Evolutionary conservation across 2,888 invertebrate species (phyloP).

Genomic region (Drosophila ustulata): DNA sequence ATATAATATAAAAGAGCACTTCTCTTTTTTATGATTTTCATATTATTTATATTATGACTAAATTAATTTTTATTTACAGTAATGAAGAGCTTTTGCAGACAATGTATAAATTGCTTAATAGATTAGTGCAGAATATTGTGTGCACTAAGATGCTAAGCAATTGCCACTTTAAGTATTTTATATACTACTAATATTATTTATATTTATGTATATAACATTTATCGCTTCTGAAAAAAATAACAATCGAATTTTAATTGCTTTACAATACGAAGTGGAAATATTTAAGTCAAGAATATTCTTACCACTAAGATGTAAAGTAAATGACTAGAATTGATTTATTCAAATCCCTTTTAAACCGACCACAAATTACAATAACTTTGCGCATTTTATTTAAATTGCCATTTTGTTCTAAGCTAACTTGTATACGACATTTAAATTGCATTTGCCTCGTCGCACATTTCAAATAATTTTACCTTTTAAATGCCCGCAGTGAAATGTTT

Average conservation of each 20-base stretch:
- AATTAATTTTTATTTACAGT: too few species aligned
- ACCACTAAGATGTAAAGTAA: background rate
- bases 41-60: too few species aligned
- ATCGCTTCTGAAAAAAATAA: too few species aligned
- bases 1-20: too few species aligned
- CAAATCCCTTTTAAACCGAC: background rate
- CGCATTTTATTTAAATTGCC: background rate
- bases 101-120: too few species aligned
- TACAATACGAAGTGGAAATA: background rate
- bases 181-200: too few species aligned
- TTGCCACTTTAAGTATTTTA: too few species aligned
- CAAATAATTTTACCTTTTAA: constrained; percentile 33
- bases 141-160: too few species aligned
- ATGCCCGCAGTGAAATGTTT: constrained; percentile 42
- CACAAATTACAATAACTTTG: constrained; percentile 1
- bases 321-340: background rate
- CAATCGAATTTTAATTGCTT: background rate
- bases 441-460: constrained; percentile 14
- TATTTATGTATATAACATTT: too few species aligned
- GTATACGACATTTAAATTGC: background rate
- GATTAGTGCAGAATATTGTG: too few species aligned
- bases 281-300: background rate
- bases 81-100: too few species aligned
- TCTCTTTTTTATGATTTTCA: too few species aligned
- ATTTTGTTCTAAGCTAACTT: background rate